Evolutionary conservation across 1,140 invertebrate species (phyloP).

Genomic region (Drosophila ogumai): DNA sequence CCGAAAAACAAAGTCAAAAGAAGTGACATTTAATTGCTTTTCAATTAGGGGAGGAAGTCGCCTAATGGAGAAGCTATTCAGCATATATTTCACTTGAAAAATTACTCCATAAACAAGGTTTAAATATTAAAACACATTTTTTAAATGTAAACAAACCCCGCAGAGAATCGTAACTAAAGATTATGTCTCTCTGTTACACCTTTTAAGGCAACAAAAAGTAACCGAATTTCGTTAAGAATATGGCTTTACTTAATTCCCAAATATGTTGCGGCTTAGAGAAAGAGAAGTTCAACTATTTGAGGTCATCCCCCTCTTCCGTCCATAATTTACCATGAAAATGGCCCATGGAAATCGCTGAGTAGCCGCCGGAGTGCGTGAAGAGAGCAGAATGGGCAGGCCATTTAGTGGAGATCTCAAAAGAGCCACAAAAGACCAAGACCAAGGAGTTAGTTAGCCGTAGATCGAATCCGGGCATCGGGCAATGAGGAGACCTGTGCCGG

Average conservation of each 20-base stretch:
- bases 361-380: conserved; percentile 10
- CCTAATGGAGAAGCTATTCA: not conserved
- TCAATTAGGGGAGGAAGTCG: conserved; percentile 42
- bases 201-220: not conserved
- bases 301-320: conserved; percentile 44
- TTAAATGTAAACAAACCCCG: not conserved
- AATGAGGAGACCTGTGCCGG: conserved; percentile 2
- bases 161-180: not conserved
- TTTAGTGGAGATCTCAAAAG: conserved; percentile 52
- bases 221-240: not conserved
- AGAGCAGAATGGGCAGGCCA: conserved; percentile 38
- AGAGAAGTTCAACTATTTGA: conserved; percentile 26
- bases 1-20: conserved; percentile 30
- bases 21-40: conserved; percentile 72
- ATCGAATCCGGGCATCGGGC: not conserved
- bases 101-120: not conserved
- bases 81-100: not conserved
- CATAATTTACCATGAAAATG: conserved; percentile 65
- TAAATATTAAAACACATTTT: not conserved
- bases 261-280: not conserved
- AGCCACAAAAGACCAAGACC: conserved; percentile 16
- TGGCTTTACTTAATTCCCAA: not conserved
- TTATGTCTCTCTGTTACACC: not conserved
- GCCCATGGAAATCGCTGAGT: conserved; percentile 32
- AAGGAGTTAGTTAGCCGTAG: not conserved